phyloP scores from a whole-genome alignment of 1,140 invertebrate genomes.

The Musca vetustissima region DNA sequence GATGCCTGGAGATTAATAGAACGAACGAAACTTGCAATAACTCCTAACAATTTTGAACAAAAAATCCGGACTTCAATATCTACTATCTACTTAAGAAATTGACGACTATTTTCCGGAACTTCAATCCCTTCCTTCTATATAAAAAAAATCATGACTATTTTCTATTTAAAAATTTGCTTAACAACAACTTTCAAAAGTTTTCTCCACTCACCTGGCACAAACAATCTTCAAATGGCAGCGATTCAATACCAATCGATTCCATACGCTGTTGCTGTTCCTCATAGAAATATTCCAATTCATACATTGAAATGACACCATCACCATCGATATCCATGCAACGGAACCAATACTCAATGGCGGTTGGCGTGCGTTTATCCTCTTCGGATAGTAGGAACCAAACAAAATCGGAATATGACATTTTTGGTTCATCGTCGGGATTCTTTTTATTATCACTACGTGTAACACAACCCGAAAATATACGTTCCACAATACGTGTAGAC shows the following conservation, averaged over 20 bases:
- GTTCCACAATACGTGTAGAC: constrained; percentile 92
- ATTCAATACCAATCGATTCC: constrained; percentile 96
- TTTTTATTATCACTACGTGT: constrained; percentile 71
- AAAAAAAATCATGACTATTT: too few relatives aligned
- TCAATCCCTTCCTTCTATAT: too few relatives aligned
- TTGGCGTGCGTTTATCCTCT: constrained; percentile 96
- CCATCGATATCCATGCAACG: constrained; percentile 99
- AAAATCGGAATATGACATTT: constrained; percentile 98
- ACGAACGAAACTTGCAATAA: too few relatives aligned
- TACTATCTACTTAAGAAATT: too few relatives aligned
- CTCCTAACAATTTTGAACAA: too few relatives aligned
- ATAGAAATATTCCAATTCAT: constrained; percentile 99
- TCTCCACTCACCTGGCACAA: constrained; percentile 79
- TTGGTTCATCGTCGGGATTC: constrained; percentile 57
- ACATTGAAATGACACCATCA: constrained; percentile 96
- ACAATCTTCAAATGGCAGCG: constrained; percentile 94
- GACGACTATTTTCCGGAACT: too few relatives aligned
- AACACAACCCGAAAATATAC: constrained; percentile 97
- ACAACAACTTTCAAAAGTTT: too few relatives aligned
- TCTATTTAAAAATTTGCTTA: too few relatives aligned
- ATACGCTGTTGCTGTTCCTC: constrained; percentile 97
- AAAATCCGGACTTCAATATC: too few relatives aligned
- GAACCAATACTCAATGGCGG: constrained; percentile 91
- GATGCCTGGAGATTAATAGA: too few relatives aligned
- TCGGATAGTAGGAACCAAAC: constrained; percentile 99